These are phyloP conservation scores for Eremophila alpestris DNA, from an alignment of 2,797 vertebrate genomes.

Conservation along the genomic window DNA sequence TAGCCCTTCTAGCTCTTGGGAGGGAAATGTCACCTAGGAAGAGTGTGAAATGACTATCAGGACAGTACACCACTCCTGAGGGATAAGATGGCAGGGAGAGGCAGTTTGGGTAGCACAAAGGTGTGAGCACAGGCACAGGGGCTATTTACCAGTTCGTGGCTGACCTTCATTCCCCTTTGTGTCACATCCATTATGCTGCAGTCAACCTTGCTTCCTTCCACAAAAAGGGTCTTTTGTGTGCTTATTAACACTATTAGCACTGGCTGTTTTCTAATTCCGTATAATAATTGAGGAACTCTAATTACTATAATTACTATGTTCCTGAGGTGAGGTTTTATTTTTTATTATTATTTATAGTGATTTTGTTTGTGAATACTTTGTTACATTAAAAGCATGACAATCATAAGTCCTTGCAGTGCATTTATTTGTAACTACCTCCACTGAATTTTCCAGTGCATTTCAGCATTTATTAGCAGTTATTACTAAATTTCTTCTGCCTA, in stretches of 20 bases:
- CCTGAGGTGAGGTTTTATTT: constrained; percentile 38
- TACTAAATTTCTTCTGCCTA: constrained; percentile 9
- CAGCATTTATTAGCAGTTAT: constrained; percentile 14
- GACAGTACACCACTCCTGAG: neutral
- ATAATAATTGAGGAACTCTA: constrained; percentile 52
- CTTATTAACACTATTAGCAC: constrained; percentile 57
- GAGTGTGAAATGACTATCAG: neutral
- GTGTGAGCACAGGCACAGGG: rapidly evolving
- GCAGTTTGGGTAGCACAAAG: neutral
- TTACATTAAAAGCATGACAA: constrained; percentile 18
- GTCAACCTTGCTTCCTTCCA: neutral
- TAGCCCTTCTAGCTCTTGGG: neutral
- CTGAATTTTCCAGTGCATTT: neutral
- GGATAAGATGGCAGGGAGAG: neutral
- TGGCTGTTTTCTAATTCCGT: constrained; percentile 31
- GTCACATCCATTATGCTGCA: neutral
- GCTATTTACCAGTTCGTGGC: neutral
- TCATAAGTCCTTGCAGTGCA: neutral
- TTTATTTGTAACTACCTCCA: constrained; percentile 6
- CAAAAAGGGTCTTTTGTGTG: constrained; percentile 17
- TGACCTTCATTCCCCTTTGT: neutral
- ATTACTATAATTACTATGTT: constrained; percentile 56
- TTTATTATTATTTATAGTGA: constrained; percentile 20
- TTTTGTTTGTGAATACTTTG: constrained; percentile 32
- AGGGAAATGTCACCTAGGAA: neutral